Percentiles rank a stretch among this genome's conserved stretches.
Evolutionary conservation across 2,797 vertebrate species (phyloP).

Genomic region (Amphiprion clarkii): DNA sequence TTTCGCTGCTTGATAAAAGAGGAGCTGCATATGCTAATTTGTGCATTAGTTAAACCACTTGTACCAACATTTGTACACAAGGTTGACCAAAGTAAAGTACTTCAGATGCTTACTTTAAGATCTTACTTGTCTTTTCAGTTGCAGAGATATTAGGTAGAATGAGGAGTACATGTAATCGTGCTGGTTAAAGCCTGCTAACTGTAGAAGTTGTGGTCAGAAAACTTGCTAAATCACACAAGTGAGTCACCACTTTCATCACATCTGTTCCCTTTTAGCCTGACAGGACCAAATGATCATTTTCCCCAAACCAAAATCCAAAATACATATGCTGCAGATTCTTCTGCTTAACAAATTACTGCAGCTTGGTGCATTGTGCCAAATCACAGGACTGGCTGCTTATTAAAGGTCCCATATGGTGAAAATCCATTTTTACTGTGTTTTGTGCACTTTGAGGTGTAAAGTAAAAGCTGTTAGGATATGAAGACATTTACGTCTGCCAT

Average conservation of each 20-base stretch:
- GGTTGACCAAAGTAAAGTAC: conserved; percentile 1
- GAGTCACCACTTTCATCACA: conserved; percentile 8
- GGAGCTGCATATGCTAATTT: conserved; percentile 4
- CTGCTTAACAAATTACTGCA: not conserved
- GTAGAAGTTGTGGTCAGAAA: not conserved
- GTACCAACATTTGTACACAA: not conserved
- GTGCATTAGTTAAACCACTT: not conserved
- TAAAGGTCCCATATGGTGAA: not conserved
- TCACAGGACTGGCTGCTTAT: conserved; percentile 24
- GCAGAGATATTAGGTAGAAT: not conserved
- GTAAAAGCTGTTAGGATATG: no score
- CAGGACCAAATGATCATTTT: conserved; percentile 15
- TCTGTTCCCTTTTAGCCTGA: conserved; percentile 34
- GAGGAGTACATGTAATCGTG: not conserved
- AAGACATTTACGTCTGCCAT: no score
- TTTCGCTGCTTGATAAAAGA: not conserved
- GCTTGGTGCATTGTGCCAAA: conserved; percentile 2
- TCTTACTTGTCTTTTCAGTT: not conserved
- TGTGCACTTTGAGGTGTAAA: no score
- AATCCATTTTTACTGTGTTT: no score
- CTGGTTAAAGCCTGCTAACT: not conserved
- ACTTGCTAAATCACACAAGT: not conserved
- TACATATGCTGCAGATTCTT: conserved; percentile 31
- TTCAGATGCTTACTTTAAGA: not conserved
- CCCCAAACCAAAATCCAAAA: conserved; percentile 30